phyloP scores from a whole-genome alignment of 1,140 invertebrate species.

The Pogonomyrmex barbatus region DNA sequence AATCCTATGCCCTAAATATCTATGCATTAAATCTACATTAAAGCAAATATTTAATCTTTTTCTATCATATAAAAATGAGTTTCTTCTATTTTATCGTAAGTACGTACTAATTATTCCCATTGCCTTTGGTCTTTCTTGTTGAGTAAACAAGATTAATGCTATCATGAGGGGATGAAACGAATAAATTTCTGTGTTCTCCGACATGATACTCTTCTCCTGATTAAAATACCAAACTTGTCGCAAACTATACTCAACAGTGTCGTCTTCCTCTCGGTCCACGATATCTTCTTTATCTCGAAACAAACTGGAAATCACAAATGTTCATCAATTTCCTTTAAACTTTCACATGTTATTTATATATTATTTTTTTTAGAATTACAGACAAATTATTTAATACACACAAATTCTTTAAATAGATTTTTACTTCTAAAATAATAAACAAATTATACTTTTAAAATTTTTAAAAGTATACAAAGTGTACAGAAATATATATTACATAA shows the following conservation, averaged over 20 bases:
- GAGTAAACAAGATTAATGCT: slow-evolving; percentile 85
- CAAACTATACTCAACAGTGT: slow-evolving; percentile 90
- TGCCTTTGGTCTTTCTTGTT: slow-evolving; percentile 88
- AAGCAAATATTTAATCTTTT: background rate
- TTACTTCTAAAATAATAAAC: background rate
- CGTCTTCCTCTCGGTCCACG: slow-evolving; percentile 89
- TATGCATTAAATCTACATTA: background rate
- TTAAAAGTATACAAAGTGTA: background rate
- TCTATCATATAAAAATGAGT: background rate
- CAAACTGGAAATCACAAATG: slow-evolving; percentile 86
- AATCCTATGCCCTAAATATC: background rate
- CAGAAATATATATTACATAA: background rate
- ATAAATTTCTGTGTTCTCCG: slow-evolving; percentile 90
- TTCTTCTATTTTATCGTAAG: background rate
- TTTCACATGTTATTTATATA: background rate
- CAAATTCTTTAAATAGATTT: background rate
- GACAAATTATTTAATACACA: background rate
- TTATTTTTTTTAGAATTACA: background rate
- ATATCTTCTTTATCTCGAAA: slow-evolving; percentile 92
- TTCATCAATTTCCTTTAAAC: background rate
- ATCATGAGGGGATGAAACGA: slow-evolving; percentile 88
- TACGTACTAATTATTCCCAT: slow-evolving; percentile 87
- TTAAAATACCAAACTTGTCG: slow-evolving; percentile 89
- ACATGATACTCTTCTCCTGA: slow-evolving; percentile 87
- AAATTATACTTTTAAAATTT: background rate